Conservation (phyloP, 2,888 invertebrate genomes). For the Caenorhabditis macrosperma region DNA sequence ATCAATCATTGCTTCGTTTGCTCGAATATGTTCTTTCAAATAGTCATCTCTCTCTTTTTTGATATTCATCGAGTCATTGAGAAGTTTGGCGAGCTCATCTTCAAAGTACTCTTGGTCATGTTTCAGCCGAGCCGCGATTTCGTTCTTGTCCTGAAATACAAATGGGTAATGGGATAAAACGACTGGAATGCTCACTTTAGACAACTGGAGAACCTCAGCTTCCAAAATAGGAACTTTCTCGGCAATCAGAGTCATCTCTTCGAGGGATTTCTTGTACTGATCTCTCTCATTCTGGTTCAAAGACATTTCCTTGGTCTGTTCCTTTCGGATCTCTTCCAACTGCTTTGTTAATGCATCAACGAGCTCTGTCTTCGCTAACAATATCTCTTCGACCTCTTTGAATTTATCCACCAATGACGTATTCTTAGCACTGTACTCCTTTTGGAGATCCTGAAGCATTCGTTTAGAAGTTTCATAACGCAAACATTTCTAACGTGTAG, state of each 20-base stretch:
- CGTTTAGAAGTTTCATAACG: not conserved
- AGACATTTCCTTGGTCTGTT: conserved; percentile 59
- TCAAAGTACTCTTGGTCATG: conserved; percentile 71
- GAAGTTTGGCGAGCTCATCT: conserved; percentile 70
- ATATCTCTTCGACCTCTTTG: conserved; percentile 76
- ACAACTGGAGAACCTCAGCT: conserved; percentile 68
- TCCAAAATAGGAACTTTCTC: conserved; percentile 75
- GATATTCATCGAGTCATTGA: conserved; percentile 73
- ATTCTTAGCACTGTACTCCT: conserved; percentile 73
- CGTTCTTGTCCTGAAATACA: conserved; percentile 59
- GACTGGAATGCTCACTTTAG: conserved; percentile 20
- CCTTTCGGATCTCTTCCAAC: conserved; percentile 62
- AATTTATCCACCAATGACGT: conserved; percentile 72
- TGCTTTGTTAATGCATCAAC: conserved; percentile 69
- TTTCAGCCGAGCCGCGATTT: conserved; percentile 64
- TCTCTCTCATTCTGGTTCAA: conserved; percentile 64
- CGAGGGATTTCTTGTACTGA: conserved; percentile 63
- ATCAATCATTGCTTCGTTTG: conserved; percentile 62
- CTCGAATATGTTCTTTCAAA: conserved; percentile 73
- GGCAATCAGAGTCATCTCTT: conserved; percentile 59
- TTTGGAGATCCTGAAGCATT: conserved; percentile 69
- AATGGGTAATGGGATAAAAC: not conserved
- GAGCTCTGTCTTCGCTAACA: conserved; percentile 75
- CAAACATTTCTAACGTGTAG: conserved; percentile 58
- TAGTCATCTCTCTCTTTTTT: conserved; percentile 73